Conservation (phyloP, 1,140 invertebrate genomes). For the Scaptomyza pallida region DNA sequence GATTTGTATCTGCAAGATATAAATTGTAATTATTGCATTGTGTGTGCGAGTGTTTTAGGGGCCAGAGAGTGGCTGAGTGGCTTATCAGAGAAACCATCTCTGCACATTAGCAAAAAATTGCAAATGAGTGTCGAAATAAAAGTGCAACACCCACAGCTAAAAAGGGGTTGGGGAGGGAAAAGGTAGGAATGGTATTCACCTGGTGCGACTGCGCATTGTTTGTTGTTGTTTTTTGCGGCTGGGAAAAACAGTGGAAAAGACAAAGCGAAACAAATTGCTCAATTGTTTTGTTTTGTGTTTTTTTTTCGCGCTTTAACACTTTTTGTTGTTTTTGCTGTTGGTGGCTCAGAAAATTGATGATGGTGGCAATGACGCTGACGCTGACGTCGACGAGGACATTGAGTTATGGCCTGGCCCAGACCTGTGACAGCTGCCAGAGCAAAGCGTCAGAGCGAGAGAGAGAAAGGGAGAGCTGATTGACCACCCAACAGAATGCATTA, state of each 20-base stretch:
- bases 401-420: slow-evolving; percentile 58
- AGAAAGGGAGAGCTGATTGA: slow-evolving; percentile 20
- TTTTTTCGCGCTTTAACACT: slow-evolving; percentile 77
- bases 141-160: slow-evolving; percentile 23
- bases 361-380: slow-evolving; percentile 40
- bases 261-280: slow-evolving; percentile 79
- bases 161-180: neutral
- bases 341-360: slow-evolving; percentile 69
- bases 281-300: slow-evolving; percentile 48
- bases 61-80: slow-evolving; percentile 12
- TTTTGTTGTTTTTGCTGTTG: slow-evolving; percentile 23
- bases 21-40: slow-evolving; percentile 82
- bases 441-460: neutral
- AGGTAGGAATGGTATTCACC: slow-evolving; percentile 41
- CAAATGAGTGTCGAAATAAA: slow-evolving; percentile 76
- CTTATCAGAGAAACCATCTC: slow-evolving; percentile 66
- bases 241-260: slow-evolving; percentile 41
- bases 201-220: slow-evolving; percentile 66
- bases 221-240: slow-evolving; percentile 22
- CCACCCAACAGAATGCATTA: slow-evolving; percentile 59
- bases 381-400: slow-evolving; percentile 40
- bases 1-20: slow-evolving; percentile 75
- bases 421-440: slow-evolving; percentile 62
- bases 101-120: slow-evolving; percentile 75
- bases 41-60: slow-evolving; percentile 17